Evolutionary conservation across 2,113 vertebrate species (phyloP).

Genomic region (Bucco capensis): DNA sequence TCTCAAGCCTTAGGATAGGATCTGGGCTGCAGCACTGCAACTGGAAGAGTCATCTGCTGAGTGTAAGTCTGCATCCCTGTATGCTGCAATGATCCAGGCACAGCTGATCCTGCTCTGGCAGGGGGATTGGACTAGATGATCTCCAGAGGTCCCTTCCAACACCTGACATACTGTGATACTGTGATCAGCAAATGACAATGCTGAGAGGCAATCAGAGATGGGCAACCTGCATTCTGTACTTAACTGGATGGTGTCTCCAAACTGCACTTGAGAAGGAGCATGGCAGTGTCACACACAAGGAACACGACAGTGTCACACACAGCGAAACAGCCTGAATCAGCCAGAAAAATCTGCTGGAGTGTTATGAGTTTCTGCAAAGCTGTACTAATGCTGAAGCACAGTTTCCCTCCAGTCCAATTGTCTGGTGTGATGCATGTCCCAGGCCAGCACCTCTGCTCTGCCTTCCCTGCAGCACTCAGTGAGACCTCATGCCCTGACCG

Average conservation of each 20-base stretch:
- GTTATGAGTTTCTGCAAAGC: neutral
- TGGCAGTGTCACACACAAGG: neutral
- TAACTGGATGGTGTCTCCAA: neutral
- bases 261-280: neutral
- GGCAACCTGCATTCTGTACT: neutral
- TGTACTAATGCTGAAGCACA: neutral
- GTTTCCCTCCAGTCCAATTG: neutral
- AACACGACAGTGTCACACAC: neutral
- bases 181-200: accelerated
- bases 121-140: too few species aligned
- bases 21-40: neutral
- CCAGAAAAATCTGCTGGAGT: neutral
- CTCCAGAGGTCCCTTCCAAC: too few species aligned
- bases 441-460: accelerated
- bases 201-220: accelerated
- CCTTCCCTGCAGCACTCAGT: accelerated
- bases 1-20: neutral
- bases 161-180: too few species aligned
- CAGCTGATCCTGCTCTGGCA: too few species aligned
- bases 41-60: neutral
- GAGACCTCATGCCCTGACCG: neutral
- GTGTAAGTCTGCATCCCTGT: neutral
- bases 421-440: neutral
- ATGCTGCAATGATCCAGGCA: neutral
- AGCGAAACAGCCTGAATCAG: neutral